Evolutionary conservation across 30 jellyfish, hydroid and myxozoan genomes (phyloP).

Genomic region (Aurelia sp.): DNA sequence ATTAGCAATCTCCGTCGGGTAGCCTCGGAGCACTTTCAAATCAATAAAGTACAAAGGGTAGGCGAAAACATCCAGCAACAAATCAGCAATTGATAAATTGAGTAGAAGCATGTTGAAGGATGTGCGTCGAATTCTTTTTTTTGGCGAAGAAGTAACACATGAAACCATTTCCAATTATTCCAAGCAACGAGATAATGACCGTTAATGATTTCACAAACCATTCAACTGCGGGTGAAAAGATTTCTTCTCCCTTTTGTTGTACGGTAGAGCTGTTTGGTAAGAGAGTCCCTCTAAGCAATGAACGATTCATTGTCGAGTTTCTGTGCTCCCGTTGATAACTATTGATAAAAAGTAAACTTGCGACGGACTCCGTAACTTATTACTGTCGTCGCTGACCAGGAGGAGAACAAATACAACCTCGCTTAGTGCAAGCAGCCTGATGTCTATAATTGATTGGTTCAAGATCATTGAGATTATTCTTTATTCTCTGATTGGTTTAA

Average conservation of each 20-base stretch:
- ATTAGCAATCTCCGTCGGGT: background rate
- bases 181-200: slow-evolving; percentile 18
- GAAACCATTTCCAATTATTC: slow-evolving; percentile 52
- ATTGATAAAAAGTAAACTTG: too few species aligned
- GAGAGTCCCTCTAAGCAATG: too few species aligned
- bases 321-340: too few species aligned
- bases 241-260: background rate
- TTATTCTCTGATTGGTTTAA: too few species aligned
- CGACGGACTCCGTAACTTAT: too few species aligned
- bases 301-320: too few species aligned
- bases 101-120: slow-evolving; percentile 55
- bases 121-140: slow-evolving; percentile 10
- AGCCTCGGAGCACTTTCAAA: slow-evolving; percentile 15
- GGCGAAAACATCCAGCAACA: slow-evolving; percentile 46
- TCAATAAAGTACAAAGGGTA: slow-evolving; percentile 51
- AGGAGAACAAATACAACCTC: too few species aligned
- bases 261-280: background rate
- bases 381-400: too few species aligned
- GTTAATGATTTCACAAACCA: slow-evolving; percentile 56
- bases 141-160: slow-evolving; percentile 44
- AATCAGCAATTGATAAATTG: slow-evolving; percentile 39
- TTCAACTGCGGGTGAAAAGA: slow-evolving; percentile 41
- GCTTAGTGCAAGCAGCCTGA: too few species aligned
- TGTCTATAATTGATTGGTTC: too few species aligned
- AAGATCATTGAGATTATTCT: too few species aligned